Conservation (phyloP, 2,113 vertebrate species). For the Saguinus midas region DNA sequence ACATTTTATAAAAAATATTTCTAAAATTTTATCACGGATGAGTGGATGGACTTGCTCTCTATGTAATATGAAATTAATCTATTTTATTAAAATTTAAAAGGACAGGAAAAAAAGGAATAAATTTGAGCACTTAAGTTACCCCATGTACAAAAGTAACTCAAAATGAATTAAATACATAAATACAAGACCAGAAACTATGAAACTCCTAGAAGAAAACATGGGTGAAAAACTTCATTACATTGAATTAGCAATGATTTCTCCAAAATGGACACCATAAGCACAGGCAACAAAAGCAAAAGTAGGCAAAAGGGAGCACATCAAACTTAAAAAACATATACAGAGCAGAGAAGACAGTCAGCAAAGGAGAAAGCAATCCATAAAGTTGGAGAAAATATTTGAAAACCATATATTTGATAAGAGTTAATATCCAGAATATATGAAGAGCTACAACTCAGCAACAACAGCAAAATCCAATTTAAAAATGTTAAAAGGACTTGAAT, state of each 20-base stretch:
- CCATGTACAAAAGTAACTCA: background rate
- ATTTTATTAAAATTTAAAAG: slow-evolving; percentile 78
- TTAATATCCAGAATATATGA: too few relatives aligned
- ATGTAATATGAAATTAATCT: slow-evolving; percentile 75
- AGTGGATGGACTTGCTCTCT: slow-evolving; percentile 69
- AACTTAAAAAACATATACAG: too few relatives aligned
- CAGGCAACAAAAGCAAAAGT: too few relatives aligned
- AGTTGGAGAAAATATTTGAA: too few relatives aligned
- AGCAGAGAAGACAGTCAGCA: too few relatives aligned
- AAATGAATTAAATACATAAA: background rate
- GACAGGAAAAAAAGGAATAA: background rate
- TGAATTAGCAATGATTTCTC: background rate
- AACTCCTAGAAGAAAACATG: background rate
- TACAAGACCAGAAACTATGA: background rate
- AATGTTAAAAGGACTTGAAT: too few relatives aligned
- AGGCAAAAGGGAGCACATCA: too few relatives aligned
- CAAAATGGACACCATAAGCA: background rate
- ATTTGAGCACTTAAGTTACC: background rate
- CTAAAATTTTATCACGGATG: slow-evolving; percentile 72
- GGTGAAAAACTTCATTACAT: background rate
- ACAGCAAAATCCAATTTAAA: too few relatives aligned
- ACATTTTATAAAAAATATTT: slow-evolving; percentile 76
- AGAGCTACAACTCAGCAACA: too few relatives aligned
- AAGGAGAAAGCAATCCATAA: too few relatives aligned
- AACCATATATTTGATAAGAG: too few relatives aligned